Evolutionary conservation across 1,140 invertebrate species (phyloP).

Genomic region (Olivierus martensii): DNA sequence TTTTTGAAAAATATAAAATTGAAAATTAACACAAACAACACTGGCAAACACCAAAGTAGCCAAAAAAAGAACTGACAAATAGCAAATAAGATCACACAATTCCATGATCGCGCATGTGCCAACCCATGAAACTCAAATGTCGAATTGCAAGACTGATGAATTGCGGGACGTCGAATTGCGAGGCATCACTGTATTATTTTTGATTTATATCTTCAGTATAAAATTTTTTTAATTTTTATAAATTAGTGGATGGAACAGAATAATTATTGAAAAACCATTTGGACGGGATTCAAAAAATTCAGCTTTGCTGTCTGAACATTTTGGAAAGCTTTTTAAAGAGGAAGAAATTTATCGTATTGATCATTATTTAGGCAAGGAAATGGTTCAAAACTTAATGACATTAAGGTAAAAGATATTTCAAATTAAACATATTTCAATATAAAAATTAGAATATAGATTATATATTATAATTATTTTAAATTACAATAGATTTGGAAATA

Average conservation of each 20-base stretch:
- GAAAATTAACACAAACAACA: no score
- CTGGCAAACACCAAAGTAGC: no score
- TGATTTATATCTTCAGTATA: no score
- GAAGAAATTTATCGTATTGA: conserved; percentile 97
- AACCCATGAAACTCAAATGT: no score
- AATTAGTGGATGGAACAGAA: conserved; percentile 77
- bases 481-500: conserved; percentile 62
- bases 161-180: no score
- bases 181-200: no score
- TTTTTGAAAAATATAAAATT: no score
- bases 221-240: conserved; percentile 8
- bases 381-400: conserved; percentile 99
- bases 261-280: conserved; percentile 99
- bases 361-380: conserved; percentile 99
- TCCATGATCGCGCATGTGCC: no score
- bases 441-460: neutral
- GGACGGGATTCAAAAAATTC: conserved; percentile 80
- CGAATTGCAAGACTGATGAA: no score
- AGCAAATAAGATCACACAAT: no score
- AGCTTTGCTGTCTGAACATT: conserved; percentile 67
- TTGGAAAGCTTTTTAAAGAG: conserved; percentile 77
- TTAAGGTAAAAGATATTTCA: conserved; percentile 41
- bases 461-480: conserved; percentile 13
- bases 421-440: neutral
- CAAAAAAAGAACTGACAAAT: no score